Base-by-base conservation (phyloP, 2,113 vertebrate species). In the Brachyistius frenatus region DNA sequence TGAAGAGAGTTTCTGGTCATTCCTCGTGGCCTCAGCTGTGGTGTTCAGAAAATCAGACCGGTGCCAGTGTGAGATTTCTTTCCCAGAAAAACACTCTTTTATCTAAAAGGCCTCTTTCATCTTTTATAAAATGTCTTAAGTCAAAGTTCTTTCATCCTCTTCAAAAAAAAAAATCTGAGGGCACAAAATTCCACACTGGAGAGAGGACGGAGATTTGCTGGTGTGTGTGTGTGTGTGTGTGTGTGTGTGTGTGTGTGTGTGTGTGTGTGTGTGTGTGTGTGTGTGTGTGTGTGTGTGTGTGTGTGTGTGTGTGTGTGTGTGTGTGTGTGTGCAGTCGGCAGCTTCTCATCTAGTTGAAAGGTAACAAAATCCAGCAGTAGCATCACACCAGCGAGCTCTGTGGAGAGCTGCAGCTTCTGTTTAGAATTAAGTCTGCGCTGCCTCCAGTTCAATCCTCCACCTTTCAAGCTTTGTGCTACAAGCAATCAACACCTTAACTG, bases 81-180 rank as follows among this genome's bases (percentile, higher is more conserved):
- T 49, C 36, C 46, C 57, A 44, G 52, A 32, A 58, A 82, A 64
- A 63, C 4, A 35, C 5, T 53, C 60, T 60, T 44, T 66, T 56
- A 79, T 73, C 67, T 67, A 23, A 75, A 80, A 74, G 54, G 57
- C 71, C 23, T 81, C 84, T 88, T 86, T 91, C 73, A 73, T 84
- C 83, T 80, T 70, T 74, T 73, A 30, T 57, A 70, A 88, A 89
- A 76, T 7, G 31, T 65, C 63, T 68, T 39, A 39, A 78, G 83
- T 78, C 23, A 3, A 37, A 68, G 44, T 44, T 73, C 58, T 84
- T 80, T 86, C 65, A 79, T 83, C 73, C 52, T 44, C 46, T 16
- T 75, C 32, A 14, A 23, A 65, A 55, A 55, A 62, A 30, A 4
- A 44, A 62, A 64, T 58, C 30, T 3, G 41, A 39, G 31, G 53